phyloP scores from a whole-genome alignment of 2,888 invertebrate genomes.

The Acronicta aceris region DNA sequence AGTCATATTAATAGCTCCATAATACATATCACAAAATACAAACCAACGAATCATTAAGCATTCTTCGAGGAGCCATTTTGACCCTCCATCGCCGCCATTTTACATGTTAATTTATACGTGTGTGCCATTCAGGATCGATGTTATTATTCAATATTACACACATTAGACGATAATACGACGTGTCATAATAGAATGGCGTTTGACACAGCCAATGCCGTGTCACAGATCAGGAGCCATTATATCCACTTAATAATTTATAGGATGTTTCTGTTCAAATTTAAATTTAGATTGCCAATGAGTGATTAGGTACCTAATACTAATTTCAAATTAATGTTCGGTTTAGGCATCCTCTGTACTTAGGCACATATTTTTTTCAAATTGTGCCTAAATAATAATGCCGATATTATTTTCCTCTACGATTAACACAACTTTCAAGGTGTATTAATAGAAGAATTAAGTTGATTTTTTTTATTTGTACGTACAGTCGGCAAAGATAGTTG shows the following conservation, averaged over 20 bases:
- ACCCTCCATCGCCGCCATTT: constrained; percentile 61
- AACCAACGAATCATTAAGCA: constrained; percentile 33
- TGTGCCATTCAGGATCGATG: constrained; percentile 66
- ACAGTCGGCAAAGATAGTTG: too few species aligned
- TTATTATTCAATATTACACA: constrained; percentile 69
- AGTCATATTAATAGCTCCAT: not conserved
- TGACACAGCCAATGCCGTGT: constrained; percentile 69
- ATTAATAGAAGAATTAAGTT: too few species aligned
- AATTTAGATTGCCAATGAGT: constrained; percentile 2
- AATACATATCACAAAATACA: constrained; percentile 18
- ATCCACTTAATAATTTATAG: constrained; percentile 26
- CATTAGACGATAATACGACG: constrained; percentile 59
- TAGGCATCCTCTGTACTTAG: too few species aligned
- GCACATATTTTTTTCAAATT: too few species aligned
- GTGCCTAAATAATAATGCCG: too few species aligned
- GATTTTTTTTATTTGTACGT: too few species aligned
- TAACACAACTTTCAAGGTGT: too few species aligned
- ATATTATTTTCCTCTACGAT: too few species aligned
- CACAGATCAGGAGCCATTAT: constrained; percentile 74
- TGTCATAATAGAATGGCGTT: constrained; percentile 70
- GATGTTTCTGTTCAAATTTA: constrained; percentile 15
- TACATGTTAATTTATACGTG: constrained; percentile 68
- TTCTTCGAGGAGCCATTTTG: constrained; percentile 49
- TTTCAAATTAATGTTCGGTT: not conserved
- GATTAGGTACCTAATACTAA: not conserved